phyloP scores from a whole-genome alignment of 2,888 invertebrate species.

The Phania funesta region DNA sequence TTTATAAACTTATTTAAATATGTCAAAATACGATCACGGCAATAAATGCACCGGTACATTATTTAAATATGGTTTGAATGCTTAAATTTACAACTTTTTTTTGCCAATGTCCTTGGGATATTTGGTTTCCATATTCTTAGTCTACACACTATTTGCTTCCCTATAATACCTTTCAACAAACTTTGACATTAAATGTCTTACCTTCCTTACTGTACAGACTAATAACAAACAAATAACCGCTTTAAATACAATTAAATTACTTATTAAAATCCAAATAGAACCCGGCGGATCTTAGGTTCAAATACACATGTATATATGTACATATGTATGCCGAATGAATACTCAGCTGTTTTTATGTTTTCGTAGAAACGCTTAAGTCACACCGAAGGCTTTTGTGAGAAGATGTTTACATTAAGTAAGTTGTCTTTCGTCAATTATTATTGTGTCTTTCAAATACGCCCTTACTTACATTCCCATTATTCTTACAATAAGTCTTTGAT shows the following conservation, averaged over 20 bases:
- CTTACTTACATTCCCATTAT: no score
- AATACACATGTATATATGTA: no score
- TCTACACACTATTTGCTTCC: neutral
- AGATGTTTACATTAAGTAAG: no score
- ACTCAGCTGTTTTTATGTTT: no score
- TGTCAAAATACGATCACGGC: neutral
- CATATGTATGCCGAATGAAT: no score
- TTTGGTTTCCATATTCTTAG: neutral
- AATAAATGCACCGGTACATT: no score
- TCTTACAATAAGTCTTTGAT: no score
- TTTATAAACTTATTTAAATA: neutral
- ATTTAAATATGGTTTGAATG: neutral
- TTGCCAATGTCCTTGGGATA: neutral
- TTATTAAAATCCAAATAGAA: neutral
- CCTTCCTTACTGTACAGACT: neutral
- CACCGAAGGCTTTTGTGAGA: no score
- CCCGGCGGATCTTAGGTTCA: no score
- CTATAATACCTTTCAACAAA: neutral
- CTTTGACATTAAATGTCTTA: slow-evolving; percentile 4
- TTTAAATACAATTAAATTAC: neutral
- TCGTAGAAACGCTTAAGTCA: no score
- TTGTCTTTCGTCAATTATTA: no score
- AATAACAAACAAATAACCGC: neutral
- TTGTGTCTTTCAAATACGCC: no score
- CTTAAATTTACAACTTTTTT: neutral